Base-by-base conservation (phyloP, 2,113 vertebrate genomes). In the Burhinus oedicnemus region DNA sequence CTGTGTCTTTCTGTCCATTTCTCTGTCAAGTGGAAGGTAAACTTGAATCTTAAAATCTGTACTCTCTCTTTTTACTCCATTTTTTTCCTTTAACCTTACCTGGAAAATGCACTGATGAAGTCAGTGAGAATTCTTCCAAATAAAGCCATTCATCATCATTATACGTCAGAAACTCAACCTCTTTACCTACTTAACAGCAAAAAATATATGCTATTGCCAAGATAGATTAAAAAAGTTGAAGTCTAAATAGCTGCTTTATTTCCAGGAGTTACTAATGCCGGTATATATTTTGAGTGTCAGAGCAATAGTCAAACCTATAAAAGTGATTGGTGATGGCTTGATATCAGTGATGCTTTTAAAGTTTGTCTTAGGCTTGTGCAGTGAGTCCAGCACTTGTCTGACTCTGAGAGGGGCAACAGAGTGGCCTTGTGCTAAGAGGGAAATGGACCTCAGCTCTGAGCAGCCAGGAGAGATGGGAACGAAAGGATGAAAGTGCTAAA, bases 201-300 rank as follows among this genome's bases (percentile, higher is more conserved):
- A 93, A 87, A 62, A 72, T 12, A 47, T 7, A 44, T 47, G 22
- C 11, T 80, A 77, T 74, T 92, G 23, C 62, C 54, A 51, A 78
- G 42, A 58, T 11, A 77, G 54, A 83, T 92, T 83, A 8, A 79
- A 92, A 84, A 88, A 42, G 25, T 42, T 77, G 64, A 90, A 87
- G 83, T 78, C 42, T 66, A 40, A 30, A 60, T 78, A 74, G 83
- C 60, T 83, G 60, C 51, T 93, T 95, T 95, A 83, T 92, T 90
- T 86, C 83, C 55, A 90, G 64, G 80, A 86, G 58, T 66, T 90
- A 69, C 32, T 87, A 82, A 89, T 78, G 77, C 70, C 64, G 52
- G 58, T 70, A 25, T 52, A 36, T 89, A 44, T 95, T 88, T 80
- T 77, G 70, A 95, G 47, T 49, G 51, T 85, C 68, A 77, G 75